Evolutionary conservation across 2,888 invertebrate genomes (phyloP).

Genomic region (Hirtodrosophila histrioides): DNA sequence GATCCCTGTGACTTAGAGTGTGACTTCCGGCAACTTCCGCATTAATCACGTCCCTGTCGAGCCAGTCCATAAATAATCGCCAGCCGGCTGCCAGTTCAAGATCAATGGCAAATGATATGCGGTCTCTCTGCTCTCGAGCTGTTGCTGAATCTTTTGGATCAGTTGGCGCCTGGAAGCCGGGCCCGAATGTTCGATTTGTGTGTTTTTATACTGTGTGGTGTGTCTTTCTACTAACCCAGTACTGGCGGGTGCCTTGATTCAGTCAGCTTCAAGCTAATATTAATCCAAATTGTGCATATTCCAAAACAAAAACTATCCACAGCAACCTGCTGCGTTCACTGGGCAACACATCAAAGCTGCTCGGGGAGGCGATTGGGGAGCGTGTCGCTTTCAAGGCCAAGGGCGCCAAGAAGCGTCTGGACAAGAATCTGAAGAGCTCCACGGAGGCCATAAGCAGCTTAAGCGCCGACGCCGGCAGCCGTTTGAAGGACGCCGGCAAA

Average conservation of each 20-base stretch:
- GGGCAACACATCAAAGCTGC: conserved; percentile 82
- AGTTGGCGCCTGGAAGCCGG: conserved; percentile 26
- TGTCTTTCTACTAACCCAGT: conserved; percentile 24
- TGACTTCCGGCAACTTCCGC: conserved; percentile 40
- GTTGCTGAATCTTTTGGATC: conserved; percentile 5
- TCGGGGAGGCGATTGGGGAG: conserved; percentile 83
- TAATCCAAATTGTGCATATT: too few species aligned
- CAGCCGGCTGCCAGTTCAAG: conserved; percentile 25
- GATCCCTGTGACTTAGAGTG: conserved; percentile 9
- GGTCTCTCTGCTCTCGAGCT: neutral
- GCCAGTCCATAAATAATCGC: conserved; percentile 32
- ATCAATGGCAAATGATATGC: conserved; percentile 39
- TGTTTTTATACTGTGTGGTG: neutral
- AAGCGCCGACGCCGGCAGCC: conserved; percentile 78
- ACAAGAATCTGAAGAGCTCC: conserved; percentile 83
- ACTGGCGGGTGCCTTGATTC: neutral
- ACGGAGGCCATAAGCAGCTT: conserved; percentile 78
- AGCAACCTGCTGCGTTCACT: conserved; percentile 83
- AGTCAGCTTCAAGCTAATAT: neutral
- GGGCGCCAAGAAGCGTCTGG: conserved; percentile 82
- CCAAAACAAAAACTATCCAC: conserved; percentile 1
- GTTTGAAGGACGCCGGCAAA: conserved; percentile 80
- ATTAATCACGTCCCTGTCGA: conserved; percentile 40
- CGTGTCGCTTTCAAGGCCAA: conserved; percentile 82
- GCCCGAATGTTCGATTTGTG: conserved; percentile 3